Base-by-base conservation (phyloP, 1,140 invertebrate species). In the Rhagoletis pomonella region DNA sequence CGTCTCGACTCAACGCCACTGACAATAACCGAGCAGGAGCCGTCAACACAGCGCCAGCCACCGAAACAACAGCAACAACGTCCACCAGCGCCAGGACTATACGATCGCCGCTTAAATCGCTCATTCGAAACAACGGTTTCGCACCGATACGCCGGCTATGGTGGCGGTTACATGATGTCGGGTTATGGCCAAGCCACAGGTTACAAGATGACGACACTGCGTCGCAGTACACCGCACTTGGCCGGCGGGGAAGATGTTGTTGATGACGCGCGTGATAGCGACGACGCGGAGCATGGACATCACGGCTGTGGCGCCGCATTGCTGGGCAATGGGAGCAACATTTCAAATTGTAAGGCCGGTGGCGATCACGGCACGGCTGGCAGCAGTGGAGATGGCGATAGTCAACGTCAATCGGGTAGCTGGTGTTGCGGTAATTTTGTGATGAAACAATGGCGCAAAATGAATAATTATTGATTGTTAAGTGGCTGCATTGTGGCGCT, bases 381-480 rank as follows among this genome's bases (percentile, higher is more conserved):
- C 39, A 88, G 87, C 47, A 84, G 44, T 19, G 59, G 44, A 50
- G 85, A 87, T 87, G 87, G 65, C 29, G 88, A 87, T 17, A 87
- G 67, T 39, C 87, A 87, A 17, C 65, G 88, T 65, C 91, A 93
- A 86, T 93, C 92, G 73, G 92, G 94, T 81, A 94, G 94, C 84
- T 94, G 94, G 94, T 95, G 94, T 92, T 95, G 94, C 91, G 94
- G 94, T 89, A 94, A 94, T 90, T 94, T 95, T 92, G 94, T 95
- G 65, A 91, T 93, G 90, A 93, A 93, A 89, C 94, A 94, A 88
- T 93, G 94, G 90, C 93, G 93, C 85, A 94, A 94, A 91, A 94
- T 94, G 73, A 94, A 94, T 89, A 91, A 93, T 89, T 90, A 91
- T 89, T 92, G 91, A 92, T 87, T 87, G 73, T 55, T 81, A 81